Evolutionary conservation across 2,888 invertebrate genomes (phyloP), one percentile per base, ranked within the genome.

Genomic region (Lamellibrachia satsuma): DNA sequence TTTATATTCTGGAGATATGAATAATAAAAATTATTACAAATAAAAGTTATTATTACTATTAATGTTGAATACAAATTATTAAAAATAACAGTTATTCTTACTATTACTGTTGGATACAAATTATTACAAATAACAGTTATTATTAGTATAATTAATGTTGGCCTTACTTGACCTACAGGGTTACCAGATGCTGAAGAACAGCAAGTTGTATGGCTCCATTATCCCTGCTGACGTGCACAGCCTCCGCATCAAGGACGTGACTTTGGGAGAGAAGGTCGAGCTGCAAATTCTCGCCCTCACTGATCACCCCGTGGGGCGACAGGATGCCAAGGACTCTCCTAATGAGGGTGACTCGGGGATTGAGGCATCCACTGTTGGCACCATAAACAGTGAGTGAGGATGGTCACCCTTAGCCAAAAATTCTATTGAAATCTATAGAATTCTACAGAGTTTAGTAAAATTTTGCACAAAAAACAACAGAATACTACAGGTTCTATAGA

Each of bases 141-240:
- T 39, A 39, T 39, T 39, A 22, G 15, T 4, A 9, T 15, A 11
- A 60, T 60, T 75, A 75, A 75, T n/a, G 22, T 75, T 75, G 75
- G 22, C 75, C 75, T 22, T 75, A 0, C 75, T 22, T 75, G 22
- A 27, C 90, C 52, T 94, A 8, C 93, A 96, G 96, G 96, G 96
- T 52, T 96, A 96, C 94, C 96, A 96, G 93, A 95, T 96, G 95
- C 94, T 96, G 94, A 96, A 96, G 94, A 95, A 96, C 94, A 96
- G 96, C 27, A 95, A 95, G 91, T 94, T 96, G 22, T 96, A 96
- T 93, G 96, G 96, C 7, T 95, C 96, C 52, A 95, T 96, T 57
- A 96, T 96, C 92, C 96, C 96, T 4, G 95, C 95, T 0, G 96
- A 96, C 91, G 96, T 96, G 6, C 95, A 95, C 94, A 95, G 95